Evolutionary conservation across 2,797 vertebrate genomes (phyloP), one percentile per base, ranked within the genome.

Genomic region (Bufotes viridis): DNA sequence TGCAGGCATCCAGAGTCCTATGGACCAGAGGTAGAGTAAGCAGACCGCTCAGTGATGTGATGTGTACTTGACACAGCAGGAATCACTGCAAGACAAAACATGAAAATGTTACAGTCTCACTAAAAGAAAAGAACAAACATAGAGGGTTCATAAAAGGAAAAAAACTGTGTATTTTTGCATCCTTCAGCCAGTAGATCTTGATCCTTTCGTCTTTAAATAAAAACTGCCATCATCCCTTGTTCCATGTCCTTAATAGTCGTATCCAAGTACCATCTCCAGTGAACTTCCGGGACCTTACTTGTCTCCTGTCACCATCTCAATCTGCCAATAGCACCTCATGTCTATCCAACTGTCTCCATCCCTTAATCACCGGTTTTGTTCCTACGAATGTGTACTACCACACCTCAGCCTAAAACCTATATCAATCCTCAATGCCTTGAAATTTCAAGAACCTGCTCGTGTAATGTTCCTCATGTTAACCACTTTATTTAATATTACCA

Each of bases 21-120:
- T 10, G 11, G 58, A 53, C 58, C 55, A 26, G 29, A 18, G 55
- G 49, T 3, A 7, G 26, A 10, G 63, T 6, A 1, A 69, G 24
- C 49, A 58, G 65, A 55, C 20, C 51, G 5, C 29, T 87, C 8
- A n/a, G 18, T 51, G 72, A 34, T 49, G 42, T 63, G 42, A 49
- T 55, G 9, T n/a, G 58, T 24, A 75, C 69, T n/a, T 22, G 53
- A 63, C 29, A 74, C 29, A 0, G 7, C 18, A 34, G 81, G 69
- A 84, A 42, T 84, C 82, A 84, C 83, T 85, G 72, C 57, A 85
- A 85, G 53, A 80, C 18, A 87, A 70, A 79, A 14, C 26, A 51
- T 34, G n/a, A 65, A 51, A 85, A 6, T 14, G 60, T 85, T 84
- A 34, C n/a, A 75, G 13, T 53, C 7, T 24, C 10, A 51, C 12